Evolutionary conservation across 2,888 invertebrate genomes (phyloP).

Genomic region (Pogonocherus hispidulus): DNA sequence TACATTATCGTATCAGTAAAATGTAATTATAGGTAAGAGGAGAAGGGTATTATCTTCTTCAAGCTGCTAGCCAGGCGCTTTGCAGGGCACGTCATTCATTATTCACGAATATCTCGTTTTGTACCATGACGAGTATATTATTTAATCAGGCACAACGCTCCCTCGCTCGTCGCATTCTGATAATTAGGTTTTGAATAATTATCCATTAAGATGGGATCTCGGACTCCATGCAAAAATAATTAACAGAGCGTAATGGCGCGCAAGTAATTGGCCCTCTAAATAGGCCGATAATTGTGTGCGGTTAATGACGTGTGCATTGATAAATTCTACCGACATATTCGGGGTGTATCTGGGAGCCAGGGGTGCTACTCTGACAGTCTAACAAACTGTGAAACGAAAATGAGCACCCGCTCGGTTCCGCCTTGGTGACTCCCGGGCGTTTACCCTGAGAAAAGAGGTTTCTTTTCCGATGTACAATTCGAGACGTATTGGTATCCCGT

Average conservation of each 20-base stretch:
- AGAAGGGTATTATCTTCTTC: too few relatives aligned
- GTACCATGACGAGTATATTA: too few relatives aligned
- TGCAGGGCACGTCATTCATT: too few relatives aligned
- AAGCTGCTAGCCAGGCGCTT: too few relatives aligned
- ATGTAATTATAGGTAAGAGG: too few relatives aligned
- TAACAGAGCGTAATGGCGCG: conserved; percentile 52
- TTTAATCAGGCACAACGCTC: not conserved
- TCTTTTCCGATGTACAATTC: too few relatives aligned
- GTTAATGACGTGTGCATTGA: conserved; percentile 59
- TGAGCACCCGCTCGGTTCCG: conserved; percentile 51
- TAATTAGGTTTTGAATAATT: conserved; percentile 31
- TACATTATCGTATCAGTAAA: too few relatives aligned
- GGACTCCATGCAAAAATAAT: conserved; percentile 44
- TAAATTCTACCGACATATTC: conserved; percentile 59
- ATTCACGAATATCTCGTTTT: too few relatives aligned
- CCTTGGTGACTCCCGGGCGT: conserved; percentile 47
- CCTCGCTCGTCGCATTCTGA: not conserved
- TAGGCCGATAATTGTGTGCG: conserved; percentile 55
- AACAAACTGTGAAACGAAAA: conserved; percentile 53
- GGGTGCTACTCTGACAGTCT: conserved; percentile 36
- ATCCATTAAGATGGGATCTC: conserved; percentile 29
- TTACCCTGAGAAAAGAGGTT: conserved; percentile 38
- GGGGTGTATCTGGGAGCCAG: conserved; percentile 39
- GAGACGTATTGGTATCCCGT: too few relatives aligned
- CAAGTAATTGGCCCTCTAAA: conserved; percentile 54